A percentile compares a stretch with the other conserved stretches of the same genome.
Evolutionary conservation across 2,888 invertebrate genomes (phyloP).

Genomic region (Metopia argyrocephala): DNA sequence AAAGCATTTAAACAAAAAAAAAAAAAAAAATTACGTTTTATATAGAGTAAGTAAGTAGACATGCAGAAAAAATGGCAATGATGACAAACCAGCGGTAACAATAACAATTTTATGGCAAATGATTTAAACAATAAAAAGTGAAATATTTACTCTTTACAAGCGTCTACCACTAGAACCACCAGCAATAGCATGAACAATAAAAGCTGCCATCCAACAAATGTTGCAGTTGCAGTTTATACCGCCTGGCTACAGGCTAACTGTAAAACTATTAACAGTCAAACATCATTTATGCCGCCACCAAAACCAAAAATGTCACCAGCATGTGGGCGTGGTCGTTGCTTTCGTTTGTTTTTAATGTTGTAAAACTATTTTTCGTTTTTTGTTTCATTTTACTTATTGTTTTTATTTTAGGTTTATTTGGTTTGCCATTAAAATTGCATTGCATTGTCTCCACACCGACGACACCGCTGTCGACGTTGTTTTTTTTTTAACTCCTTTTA

Average conservation of each 20-base stretch:
- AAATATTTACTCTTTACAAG: constrained; percentile 5
- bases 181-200: neutral
- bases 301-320: constrained; percentile 46
- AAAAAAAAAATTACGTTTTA: neutral
- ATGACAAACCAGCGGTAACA: neutral
- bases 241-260: neutral
- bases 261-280: constrained; percentile 52
- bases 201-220: constrained; percentile 32
- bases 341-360: neutral
- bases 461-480: neutral
- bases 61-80: neutral
- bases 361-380: neutral
- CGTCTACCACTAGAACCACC: neutral
- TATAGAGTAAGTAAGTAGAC: neutral
- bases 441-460: constrained; percentile 38
- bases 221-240: constrained; percentile 46
- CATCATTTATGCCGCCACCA: constrained; percentile 38
- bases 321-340: constrained; percentile 60
- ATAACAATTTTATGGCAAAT: constrained; percentile 62
- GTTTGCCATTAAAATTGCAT: constrained; percentile 62
- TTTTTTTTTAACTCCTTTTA: constrained; percentile 13
- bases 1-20: neutral
- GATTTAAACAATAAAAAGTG: constrained; percentile 56
- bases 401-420: constrained; percentile 52
- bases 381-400: constrained; percentile 15